Evolutionary conservation across 1,140 invertebrate species (phyloP).

Genomic region (Notospermus geniculatus): DNA sequence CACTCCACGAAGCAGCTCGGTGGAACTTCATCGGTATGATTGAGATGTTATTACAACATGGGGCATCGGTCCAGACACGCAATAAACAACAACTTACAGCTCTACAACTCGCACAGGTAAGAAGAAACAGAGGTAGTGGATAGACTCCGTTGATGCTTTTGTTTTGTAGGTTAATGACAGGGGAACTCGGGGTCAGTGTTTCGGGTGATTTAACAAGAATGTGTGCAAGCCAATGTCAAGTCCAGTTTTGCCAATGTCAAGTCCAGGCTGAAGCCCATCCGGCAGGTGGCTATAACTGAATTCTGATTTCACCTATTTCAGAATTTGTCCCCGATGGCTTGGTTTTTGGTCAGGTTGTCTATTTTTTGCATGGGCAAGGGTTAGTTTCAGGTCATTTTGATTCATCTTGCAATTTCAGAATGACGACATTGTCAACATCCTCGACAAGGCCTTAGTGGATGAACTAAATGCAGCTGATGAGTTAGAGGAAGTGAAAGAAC

Average conservation of each 20-base stretch:
- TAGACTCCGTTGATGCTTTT: background rate
- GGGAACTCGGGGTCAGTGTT: background rate
- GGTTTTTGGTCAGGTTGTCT: too few species aligned
- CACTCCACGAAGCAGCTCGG: conserved; percentile 71
- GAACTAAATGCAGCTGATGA: conserved; percentile 4
- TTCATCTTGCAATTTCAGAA: background rate
- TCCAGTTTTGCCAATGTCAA: too few species aligned
- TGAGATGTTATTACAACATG: conserved; percentile 23
- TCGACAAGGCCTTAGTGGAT: background rate
- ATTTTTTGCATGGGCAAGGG: too few species aligned
- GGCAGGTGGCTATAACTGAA: too few species aligned
- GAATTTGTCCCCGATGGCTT: too few species aligned
- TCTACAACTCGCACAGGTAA: conserved; percentile 26
- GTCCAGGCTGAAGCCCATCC: too few species aligned
- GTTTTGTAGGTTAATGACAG: background rate
- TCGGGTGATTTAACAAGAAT: too few species aligned
- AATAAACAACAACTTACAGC: conserved; percentile 27
- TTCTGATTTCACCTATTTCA: too few species aligned
- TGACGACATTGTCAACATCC: conserved; percentile 7
- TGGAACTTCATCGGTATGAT: conserved; percentile 17
- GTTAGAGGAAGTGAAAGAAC: background rate
- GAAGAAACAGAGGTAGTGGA: background rate
- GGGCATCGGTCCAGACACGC: conserved; percentile 21
- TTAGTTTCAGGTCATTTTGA: background rate
- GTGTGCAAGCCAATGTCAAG: too few species aligned